A percentile compares a stretch with the other conserved stretches of the same genome.
phyloP scores from a whole-genome alignment of 2,113 vertebrate genomes.

The Orcinus orca region DNA sequence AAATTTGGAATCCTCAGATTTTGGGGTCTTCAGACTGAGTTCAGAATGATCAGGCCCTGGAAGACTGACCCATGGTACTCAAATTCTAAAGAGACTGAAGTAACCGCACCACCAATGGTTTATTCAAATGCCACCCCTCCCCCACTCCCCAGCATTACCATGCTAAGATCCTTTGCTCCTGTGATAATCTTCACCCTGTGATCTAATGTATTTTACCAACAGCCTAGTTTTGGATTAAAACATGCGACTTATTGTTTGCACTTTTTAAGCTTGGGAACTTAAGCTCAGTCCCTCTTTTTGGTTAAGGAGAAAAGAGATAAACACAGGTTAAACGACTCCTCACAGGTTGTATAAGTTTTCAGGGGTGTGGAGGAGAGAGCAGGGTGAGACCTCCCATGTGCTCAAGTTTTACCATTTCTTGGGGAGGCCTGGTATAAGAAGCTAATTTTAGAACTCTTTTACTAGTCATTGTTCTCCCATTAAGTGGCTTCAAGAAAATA shows the following conservation, averaged over 20 bases:
- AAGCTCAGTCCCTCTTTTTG: neutral
- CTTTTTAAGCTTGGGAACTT: neutral
- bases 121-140: neutral
- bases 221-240: conserved; percentile 28
- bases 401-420: neutral
- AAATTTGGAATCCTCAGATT: neutral
- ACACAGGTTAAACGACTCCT: neutral
- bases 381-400: neutral
- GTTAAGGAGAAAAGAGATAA: neutral
- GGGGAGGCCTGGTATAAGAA: conserved; percentile 62
- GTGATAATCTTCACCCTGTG: neutral
- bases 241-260: neutral
- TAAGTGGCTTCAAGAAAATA: conserved; percentile 61
- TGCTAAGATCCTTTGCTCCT: neutral
- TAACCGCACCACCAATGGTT: neutral
- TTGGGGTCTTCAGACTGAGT: neutral
- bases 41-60: neutral
- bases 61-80: neutral
- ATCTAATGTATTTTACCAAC: neutral
- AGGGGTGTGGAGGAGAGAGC: neutral
- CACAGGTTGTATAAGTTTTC: neutral
- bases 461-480: conserved; percentile 66
- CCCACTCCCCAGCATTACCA: accelerated
- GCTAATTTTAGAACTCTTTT: conserved; percentile 68
- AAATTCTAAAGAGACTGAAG: neutral